Base-by-base conservation (phyloP, 2,113 vertebrate species). In the Gambusia affinis region DNA sequence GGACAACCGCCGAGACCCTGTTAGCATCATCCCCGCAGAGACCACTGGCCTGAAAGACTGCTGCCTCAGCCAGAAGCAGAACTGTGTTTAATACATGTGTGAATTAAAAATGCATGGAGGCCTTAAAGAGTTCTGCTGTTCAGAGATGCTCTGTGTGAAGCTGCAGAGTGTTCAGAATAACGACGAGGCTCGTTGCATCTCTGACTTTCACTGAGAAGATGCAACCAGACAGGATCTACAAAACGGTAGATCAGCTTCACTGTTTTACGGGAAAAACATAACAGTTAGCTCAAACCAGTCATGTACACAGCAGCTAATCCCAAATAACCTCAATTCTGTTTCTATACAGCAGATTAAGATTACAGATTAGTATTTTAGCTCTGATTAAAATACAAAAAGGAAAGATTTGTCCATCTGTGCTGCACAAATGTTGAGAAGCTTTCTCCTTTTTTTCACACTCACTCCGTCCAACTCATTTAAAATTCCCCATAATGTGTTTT, bases 291-390 rank as follows among this genome's bases (percentile, higher is more conserved):
- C 28, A 79, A 66, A 65, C 37, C 4, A 62, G 64, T 68, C 39
- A 8, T 0, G 28, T 54, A 60, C 63, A 81, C 51, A 82, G 61
- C 60, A 68, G 63, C 79, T 72, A 88, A 85, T 89, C 78, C 75
- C 60, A 79, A 90, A 90, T 68, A 89, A 81, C 70, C 83, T 77
- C 28, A 74, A 75, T 82, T 88, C 73, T 65, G 67, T 28, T 60
- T 70, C 61, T 60, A 27, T 83, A 76, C 22, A 28, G 35, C 82
- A 90, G 90, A 87, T 91, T 90, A 89, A 87, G 84, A 87, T 78
- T 77, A 76, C 64, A 93, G 90, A 90, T 92, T 91, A 89, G 87
- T 78, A 85, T 89, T 92, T 84, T 75, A 80, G 80, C 62, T 85
- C 72, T 76, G 88, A 90, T 85, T 87, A 88, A 86, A 92, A 87